These are phyloP conservation scores for Drosophila dunni DNA, from an alignment of 1,140 invertebrate species.

Conservation along the genomic window DNA sequence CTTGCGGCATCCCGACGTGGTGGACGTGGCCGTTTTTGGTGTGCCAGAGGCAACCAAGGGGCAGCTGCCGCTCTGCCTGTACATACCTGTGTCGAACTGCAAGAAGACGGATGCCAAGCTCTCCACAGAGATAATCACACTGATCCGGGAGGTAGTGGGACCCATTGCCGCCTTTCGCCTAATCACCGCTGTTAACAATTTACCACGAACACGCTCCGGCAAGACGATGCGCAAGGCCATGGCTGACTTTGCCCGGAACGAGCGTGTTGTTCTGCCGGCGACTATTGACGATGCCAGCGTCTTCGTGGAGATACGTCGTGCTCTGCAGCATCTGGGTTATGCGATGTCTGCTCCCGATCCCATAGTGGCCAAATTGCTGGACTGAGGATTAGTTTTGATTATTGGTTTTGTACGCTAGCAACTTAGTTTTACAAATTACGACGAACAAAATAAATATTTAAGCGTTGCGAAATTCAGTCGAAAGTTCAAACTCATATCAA, in stretches of 20 bases:
- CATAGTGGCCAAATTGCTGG: constrained; percentile 70
- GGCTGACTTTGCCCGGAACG: constrained; percentile 91
- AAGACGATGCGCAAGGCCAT: constrained; percentile 95
- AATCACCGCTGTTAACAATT: constrained; percentile 89
- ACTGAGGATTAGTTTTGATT: constrained; percentile 40
- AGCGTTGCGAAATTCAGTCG: constrained; percentile 9
- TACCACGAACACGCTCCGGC: constrained; percentile 92
- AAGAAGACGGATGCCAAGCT: constrained; percentile 87
- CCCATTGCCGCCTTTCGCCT: constrained; percentile 95
- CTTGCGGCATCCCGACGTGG: constrained; percentile 91
- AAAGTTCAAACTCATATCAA: constrained; percentile 13
- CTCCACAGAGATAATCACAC: constrained; percentile 88
- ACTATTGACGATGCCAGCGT: constrained; percentile 95
- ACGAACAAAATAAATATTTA: constrained; percentile 17
- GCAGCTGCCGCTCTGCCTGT: constrained; percentile 94
- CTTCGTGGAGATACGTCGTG: constrained; percentile 89
- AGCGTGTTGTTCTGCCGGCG: constrained; percentile 91
- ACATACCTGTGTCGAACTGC: constrained; percentile 88
- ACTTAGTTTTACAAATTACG: constrained; percentile 29
- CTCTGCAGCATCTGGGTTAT: constrained; percentile 91
- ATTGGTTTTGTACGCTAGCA: constrained; percentile 17
- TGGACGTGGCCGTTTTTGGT: constrained; percentile 94
- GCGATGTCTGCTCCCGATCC: constrained; percentile 90
- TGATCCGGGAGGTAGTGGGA: constrained; percentile 92
- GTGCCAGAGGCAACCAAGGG: constrained; percentile 95